phyloP scores from a whole-genome alignment of 2,113 vertebrate species.

The Embiotoca jacksoni region DNA sequence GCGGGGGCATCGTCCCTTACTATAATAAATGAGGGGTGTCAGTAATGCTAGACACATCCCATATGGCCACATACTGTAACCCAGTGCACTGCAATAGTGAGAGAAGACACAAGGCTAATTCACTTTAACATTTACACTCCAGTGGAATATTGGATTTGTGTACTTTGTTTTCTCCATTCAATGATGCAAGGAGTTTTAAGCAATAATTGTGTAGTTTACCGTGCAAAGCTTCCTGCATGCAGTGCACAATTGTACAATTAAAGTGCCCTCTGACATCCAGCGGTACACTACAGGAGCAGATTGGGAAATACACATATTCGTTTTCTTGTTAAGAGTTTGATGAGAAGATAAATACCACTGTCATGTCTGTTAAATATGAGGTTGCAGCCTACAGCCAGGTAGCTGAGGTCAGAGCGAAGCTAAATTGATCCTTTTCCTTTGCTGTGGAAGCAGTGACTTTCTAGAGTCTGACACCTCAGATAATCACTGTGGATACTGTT shows the following conservation, averaged over 20 bases:
- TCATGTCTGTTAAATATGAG: not conserved
- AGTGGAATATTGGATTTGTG: slow-evolving; percentile 49
- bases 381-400: not conserved
- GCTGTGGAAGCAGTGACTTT: not conserved
- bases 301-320: not conserved
- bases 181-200: slow-evolving; percentile 34
- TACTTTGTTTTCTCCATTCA: slow-evolving; percentile 33
- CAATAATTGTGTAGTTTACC: slow-evolving; percentile 15
- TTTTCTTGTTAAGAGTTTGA: too few species aligned
- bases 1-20: slow-evolving; percentile 56
- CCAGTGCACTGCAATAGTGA: slow-evolving; percentile 32
- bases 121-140: slow-evolving; percentile 54
- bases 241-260: not conserved
- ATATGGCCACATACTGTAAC: slow-evolving; percentile 73
- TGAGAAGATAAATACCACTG: too few species aligned
- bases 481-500: not conserved
- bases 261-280: not conserved
- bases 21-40: slow-evolving; percentile 75
- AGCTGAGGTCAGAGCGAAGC: not conserved
- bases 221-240: slow-evolving; percentile 17
- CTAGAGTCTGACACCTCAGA: not conserved
- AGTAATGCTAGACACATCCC: slow-evolving; percentile 72
- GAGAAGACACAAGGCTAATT: slow-evolving; percentile 60
- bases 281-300: not conserved
- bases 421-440: not conserved